Percentiles rank a stretch among this genome's conserved stretches.
Evolutionary conservation across 2,113 vertebrate genomes (phyloP).

Genomic region (Xenopus borealis): DNA sequence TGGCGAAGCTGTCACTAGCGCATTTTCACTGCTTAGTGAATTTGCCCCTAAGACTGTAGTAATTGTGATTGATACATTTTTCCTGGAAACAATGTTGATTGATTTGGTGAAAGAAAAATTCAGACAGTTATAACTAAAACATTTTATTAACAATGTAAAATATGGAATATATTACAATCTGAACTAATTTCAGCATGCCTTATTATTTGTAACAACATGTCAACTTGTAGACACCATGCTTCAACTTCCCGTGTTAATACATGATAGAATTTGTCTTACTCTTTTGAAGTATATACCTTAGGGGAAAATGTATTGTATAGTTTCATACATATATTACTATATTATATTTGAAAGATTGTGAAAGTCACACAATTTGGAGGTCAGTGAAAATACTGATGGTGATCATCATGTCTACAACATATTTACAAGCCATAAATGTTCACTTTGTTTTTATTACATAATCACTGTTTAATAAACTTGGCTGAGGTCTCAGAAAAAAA

Average conservation of each 20-base stretch:
- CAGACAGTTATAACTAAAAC: conserved; percentile 76
- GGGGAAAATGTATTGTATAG: conserved; percentile 54
- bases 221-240: conserved; percentile 78
- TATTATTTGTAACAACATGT: conserved; percentile 71
- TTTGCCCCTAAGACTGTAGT: no score
- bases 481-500: conserved; percentile 56
- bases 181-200: conserved; percentile 78
- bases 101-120: neutral
- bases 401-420: conserved; percentile 57
- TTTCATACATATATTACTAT: conserved; percentile 52
- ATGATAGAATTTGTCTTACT: conserved; percentile 55
- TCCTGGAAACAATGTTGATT: neutral
- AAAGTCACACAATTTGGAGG: conserved; percentile 55
- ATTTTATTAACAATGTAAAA: conserved; percentile 96
- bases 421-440: conserved; percentile 66
- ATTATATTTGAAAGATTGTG: conserved; percentile 57
- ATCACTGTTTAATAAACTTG: conserved; percentile 56
- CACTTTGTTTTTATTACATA: conserved; percentile 51
- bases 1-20: no score
- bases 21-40: no score
- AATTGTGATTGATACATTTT: neutral
- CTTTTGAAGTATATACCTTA: conserved; percentile 44
- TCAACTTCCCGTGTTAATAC: conserved; percentile 64
- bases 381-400: conserved; percentile 64
- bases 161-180: conserved; percentile 71